Conservation (phyloP, 2,113 vertebrate genomes). For the Oryzias javanicus region DNA sequence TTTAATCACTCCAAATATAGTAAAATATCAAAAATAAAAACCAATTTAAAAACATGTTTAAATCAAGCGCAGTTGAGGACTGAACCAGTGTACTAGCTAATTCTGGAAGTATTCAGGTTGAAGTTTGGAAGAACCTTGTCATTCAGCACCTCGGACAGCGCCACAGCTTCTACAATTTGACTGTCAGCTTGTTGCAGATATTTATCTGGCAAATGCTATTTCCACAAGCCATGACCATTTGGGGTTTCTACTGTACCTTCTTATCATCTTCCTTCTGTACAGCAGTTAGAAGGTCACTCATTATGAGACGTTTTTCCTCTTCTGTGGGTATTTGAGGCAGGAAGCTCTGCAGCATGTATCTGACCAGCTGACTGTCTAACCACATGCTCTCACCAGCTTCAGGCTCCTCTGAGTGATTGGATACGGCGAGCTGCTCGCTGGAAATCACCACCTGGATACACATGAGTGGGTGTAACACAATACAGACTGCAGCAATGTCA, state of each 20-base stretch:
- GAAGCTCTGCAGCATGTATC: constrained; percentile 77
- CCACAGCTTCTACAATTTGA: too few relatives aligned
- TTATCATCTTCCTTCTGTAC: constrained; percentile 64
- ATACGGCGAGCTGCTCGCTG: constrained; percentile 63
- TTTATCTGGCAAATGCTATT: too few relatives aligned
- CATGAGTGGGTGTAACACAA: not conserved
- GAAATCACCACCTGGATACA: constrained; percentile 80
- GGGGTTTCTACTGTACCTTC: constrained; percentile 59
- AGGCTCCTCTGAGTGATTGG: constrained; percentile 29
- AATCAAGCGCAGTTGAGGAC: too few relatives aligned
- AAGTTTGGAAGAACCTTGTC: too few relatives aligned
- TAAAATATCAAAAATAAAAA: too few relatives aligned
- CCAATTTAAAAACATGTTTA: too few relatives aligned
- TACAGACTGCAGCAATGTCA: too few relatives aligned
- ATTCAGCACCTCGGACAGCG: too few relatives aligned
- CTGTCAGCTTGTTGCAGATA: too few relatives aligned
- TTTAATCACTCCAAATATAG: too few relatives aligned
- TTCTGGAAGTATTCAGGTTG: too few relatives aligned
- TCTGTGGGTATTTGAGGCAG: constrained; percentile 69
- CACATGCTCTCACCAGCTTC: constrained; percentile 29
- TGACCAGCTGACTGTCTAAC: constrained; percentile 69
- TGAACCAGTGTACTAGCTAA: too few relatives aligned
- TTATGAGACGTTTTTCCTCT: constrained; percentile 71
- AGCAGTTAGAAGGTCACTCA: constrained; percentile 7
- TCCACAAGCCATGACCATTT: not conserved